A percentile compares a stretch with the other conserved stretches of the same genome.
These are phyloP conservation scores for Epirrhoe tristata DNA, from an alignment of 2,888 invertebrate genomes.

Conservation along the genomic window DNA sequence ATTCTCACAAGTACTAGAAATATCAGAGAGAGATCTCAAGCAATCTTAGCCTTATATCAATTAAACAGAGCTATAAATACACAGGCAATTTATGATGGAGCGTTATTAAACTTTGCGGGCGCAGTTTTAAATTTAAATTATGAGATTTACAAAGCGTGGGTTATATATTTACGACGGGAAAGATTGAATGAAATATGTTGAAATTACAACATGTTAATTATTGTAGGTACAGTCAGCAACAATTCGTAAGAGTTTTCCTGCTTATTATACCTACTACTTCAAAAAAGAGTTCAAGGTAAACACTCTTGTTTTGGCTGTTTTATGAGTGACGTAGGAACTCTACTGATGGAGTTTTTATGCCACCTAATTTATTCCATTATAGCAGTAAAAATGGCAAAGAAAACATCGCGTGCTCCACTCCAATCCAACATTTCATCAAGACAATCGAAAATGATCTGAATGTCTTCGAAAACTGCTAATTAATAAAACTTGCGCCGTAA, in stretches of 20 bases:
- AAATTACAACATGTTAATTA: constrained; percentile 6
- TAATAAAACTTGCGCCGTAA: constrained; percentile 83
- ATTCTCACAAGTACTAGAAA: too few relatives aligned
- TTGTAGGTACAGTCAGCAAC: neutral
- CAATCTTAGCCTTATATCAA: constrained; percentile 35
- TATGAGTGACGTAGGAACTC: too few relatives aligned
- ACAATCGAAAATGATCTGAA: constrained; percentile 47
- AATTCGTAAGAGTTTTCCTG: neutral
- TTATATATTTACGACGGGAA: constrained; percentile 30
- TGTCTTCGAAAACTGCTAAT: constrained; percentile 77
- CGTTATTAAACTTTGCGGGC: constrained; percentile 37
- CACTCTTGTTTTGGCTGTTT: too few relatives aligned
- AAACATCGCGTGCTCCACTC: constrained; percentile 18
- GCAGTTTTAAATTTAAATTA: constrained; percentile 38
- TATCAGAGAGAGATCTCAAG: neutral
- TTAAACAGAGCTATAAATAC: constrained; percentile 38
- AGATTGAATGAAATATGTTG: constrained; percentile 27
- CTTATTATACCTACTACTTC: too few relatives aligned
- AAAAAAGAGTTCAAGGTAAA: too few relatives aligned
- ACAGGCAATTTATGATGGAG: constrained; percentile 40
- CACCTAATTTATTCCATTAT: too few relatives aligned
- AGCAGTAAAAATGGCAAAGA: neutral
- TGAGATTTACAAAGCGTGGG: constrained; percentile 35
- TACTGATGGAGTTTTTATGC: too few relatives aligned
- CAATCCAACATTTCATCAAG: constrained; percentile 21